Conservation (phyloP, 1,140 invertebrate species). For the Drosophila ercepeae region DNA sequence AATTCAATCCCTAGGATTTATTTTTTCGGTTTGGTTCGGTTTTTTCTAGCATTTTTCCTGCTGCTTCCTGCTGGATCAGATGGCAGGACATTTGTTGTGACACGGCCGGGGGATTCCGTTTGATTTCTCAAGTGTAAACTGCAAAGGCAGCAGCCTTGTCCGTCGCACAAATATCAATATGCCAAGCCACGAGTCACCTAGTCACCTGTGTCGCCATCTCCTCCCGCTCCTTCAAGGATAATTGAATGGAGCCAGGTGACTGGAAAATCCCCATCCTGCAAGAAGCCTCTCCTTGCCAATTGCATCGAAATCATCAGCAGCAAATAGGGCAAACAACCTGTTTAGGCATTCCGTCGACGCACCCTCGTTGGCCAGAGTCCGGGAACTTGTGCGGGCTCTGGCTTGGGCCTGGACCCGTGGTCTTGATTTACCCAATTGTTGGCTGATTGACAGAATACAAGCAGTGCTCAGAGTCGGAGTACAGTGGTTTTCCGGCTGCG, state of each 20-base stretch:
- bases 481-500: constrained; percentile 25
- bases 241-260: constrained; percentile 50
- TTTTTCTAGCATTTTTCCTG: not conserved
- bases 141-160: constrained; percentile 35
- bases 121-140: constrained; percentile 81
- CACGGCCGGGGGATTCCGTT: constrained; percentile 56
- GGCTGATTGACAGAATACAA: constrained; percentile 31
- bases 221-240: constrained; percentile 29
- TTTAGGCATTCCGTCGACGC: constrained; percentile 32
- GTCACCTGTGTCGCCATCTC: not conserved
- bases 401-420: not conserved
- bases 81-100: constrained; percentile 70
- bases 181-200: constrained; percentile 33
- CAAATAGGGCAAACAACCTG: constrained; percentile 42
- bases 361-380: constrained; percentile 3
- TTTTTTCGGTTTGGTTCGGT: constrained; percentile 1
- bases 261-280: constrained; percentile 4
- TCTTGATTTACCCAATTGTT: constrained; percentile 46
- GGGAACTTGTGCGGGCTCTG: not conserved
- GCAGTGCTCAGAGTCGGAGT: not conserved
- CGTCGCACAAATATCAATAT: constrained; percentile 74
- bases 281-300: constrained; percentile 7
- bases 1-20: constrained; percentile 11
- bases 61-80: constrained; percentile 28
- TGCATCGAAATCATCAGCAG: constrained; percentile 40